These are phyloP conservation scores for Dendrocincla fuliginosa DNA, from an alignment of 2,797 vertebrate species.

Conservation along the genomic window DNA sequence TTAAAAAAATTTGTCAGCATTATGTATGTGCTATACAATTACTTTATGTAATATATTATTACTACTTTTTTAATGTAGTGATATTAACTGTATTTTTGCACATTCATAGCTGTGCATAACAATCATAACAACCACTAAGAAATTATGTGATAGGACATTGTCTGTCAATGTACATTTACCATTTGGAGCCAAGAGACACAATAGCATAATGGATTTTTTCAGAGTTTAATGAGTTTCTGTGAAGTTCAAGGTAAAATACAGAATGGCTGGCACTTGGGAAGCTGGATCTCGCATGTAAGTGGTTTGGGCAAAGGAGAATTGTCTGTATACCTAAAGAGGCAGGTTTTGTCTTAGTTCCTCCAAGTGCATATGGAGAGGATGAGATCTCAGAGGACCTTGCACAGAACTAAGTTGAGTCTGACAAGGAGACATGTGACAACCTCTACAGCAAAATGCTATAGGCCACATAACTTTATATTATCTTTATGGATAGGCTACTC, in stretches of 20 bases:
- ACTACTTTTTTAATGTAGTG: background rate
- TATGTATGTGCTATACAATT: slow-evolving; percentile 19
- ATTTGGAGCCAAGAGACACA: background rate
- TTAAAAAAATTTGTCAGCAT: slow-evolving; percentile 22
- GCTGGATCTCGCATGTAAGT: background rate
- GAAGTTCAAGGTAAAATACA: background rate
- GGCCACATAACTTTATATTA: background rate
- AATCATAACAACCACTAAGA: background rate
- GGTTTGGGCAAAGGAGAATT: background rate
- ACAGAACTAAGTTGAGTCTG: background rate
- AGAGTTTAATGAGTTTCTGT: background rate
- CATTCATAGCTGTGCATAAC: background rate
- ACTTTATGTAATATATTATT: slow-evolving; percentile 10
- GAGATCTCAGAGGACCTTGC: background rate
- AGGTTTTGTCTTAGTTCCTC: background rate
- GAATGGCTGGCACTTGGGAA: background rate
- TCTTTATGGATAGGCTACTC: background rate
- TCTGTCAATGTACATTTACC: background rate
- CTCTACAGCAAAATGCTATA: background rate
- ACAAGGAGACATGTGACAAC: background rate
- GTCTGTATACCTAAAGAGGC: background rate
- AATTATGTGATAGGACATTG: background rate
- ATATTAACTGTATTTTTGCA: slow-evolving; percentile 18
- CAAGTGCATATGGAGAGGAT: accelerated
- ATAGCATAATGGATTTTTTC: background rate